Conservation (phyloP, 2,113 vertebrate species). For the Bagarius yarrelli region DNA sequence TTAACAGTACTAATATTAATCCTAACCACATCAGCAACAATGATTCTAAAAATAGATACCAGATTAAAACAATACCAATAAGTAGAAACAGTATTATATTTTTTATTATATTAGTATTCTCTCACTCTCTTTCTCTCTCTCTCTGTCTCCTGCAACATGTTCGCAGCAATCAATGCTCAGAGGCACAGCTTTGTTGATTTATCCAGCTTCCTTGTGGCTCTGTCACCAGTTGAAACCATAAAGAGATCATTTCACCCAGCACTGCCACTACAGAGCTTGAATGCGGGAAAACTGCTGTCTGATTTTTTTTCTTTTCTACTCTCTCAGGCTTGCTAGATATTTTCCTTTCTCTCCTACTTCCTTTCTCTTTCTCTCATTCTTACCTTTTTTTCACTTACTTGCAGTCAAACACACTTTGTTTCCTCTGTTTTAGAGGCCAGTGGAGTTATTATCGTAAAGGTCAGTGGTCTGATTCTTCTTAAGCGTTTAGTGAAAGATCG, state of each 20-base stretch:
- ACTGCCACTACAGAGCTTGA: constrained; percentile 83
- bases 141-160: constrained; percentile 80
- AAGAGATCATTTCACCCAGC: constrained; percentile 93
- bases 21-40: no score
- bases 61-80: no score
- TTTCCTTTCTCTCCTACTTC: background rate
- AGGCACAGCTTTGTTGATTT: constrained; percentile 86
- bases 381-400: background rate
- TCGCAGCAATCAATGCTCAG: constrained; percentile 82
- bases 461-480: constrained; percentile 27
- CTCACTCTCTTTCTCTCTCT: background rate
- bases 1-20: no score
- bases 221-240: constrained; percentile 90
- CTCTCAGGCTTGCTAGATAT: background rate
- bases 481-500: constrained; percentile 18
- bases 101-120: background rate
- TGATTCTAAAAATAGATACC: no score
- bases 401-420: constrained; percentile 14
- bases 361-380: background rate
- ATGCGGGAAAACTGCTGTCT: constrained; percentile 77
- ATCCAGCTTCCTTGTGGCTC: constrained; percentile 85
- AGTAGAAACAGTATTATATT: no score
- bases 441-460: constrained; percentile 29
- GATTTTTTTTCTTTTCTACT: constrained; percentile 9
- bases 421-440: constrained; percentile 24